phyloP scores from a whole-genome alignment of 2,888 invertebrate genomes.

The Toxonevra muliebris region DNA sequence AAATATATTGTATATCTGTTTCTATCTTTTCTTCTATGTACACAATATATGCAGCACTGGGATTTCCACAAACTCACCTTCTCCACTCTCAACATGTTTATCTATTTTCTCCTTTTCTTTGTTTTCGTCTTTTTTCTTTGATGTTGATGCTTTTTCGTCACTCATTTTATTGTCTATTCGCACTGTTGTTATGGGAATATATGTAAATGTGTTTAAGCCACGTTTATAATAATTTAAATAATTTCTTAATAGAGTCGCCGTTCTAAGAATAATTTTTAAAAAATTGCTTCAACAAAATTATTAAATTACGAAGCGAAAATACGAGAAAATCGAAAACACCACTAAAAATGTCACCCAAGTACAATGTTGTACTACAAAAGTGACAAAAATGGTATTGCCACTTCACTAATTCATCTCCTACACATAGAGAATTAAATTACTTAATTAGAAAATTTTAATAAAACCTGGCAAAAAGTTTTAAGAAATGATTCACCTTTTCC shows the following conservation, averaged over 20 bases:
- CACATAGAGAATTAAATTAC: no score
- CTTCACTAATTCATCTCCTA: no score
- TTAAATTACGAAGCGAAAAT: constrained; percentile 6
- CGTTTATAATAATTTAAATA: constrained; percentile 8
- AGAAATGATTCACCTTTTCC: no score
- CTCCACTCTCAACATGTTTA: constrained; percentile 1
- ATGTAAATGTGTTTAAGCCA: constrained; percentile 11
- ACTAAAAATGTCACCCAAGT: not conserved
- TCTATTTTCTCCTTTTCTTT: constrained; percentile 17
- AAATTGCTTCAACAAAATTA: not conserved
- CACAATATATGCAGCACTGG: not conserved
- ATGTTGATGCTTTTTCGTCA: constrained; percentile 36
- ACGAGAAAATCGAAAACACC: constrained; percentile 13
- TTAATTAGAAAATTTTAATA: no score
- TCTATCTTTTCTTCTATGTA: not conserved
- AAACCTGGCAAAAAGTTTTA: no score
- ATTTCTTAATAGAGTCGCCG: constrained; percentile 31
- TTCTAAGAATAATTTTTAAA: constrained; percentile 19
- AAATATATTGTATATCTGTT: no score
- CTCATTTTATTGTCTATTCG: constrained; percentile 34
- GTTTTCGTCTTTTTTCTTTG: constrained; percentile 28
- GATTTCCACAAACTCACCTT: constrained; percentile 15
- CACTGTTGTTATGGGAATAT: constrained; percentile 9
- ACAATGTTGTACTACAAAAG: not conserved
- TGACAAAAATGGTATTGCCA: not conserved